Percentiles rank a stretch among this genome's conserved stretches.
Conservation (phyloP, 2,888 invertebrate species). For the Spisula subtruncata region DNA sequence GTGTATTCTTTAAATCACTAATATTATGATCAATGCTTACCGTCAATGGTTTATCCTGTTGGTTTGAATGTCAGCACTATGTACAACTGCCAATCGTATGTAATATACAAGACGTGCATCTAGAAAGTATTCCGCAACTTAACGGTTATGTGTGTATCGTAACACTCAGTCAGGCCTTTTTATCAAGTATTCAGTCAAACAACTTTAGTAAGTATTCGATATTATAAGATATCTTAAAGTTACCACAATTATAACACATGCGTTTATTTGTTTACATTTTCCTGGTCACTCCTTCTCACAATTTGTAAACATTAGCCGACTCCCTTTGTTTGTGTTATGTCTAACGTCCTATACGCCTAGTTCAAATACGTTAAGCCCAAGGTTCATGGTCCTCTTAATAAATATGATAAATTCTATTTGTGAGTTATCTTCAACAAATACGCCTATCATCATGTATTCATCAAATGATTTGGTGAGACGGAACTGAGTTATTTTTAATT, state of each 20-base stretch:
- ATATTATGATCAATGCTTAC: too few relatives aligned
- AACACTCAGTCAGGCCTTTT: too few relatives aligned
- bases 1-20: too few relatives aligned
- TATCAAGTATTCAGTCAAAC: too few relatives aligned
- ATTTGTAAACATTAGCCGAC: background rate
- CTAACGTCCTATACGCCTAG: background rate
- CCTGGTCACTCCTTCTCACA: background rate
- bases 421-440: background rate
- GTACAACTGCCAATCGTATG: too few relatives aligned
- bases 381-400: constrained; percentile 5
- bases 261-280: background rate
- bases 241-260: background rate
- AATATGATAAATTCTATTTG: background rate
- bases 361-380: background rate
- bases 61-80: too few relatives aligned
- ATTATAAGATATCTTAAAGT: too few relatives aligned
- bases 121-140: too few relatives aligned
- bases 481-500: background rate
- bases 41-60: too few relatives aligned
- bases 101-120: too few relatives aligned
- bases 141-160: too few relatives aligned
- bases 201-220: too few relatives aligned
- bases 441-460: background rate
- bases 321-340: constrained; percentile 1
- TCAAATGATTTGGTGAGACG: background rate